Conservation (phyloP, 2,888 invertebrate genomes). For the Lycia hirtaria region DNA sequence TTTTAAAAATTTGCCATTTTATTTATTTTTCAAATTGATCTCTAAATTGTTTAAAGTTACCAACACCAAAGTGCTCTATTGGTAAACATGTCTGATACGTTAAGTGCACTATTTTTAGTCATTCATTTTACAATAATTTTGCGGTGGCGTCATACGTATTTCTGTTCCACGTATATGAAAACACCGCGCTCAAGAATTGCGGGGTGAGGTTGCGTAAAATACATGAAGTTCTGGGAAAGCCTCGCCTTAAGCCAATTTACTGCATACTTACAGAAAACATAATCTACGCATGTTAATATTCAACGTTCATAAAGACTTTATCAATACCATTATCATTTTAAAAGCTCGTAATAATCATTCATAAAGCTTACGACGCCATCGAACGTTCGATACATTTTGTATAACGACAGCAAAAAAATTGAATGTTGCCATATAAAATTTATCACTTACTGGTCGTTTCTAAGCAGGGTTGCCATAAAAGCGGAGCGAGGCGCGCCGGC, state of each 20-base stretch:
- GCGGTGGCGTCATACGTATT: no score
- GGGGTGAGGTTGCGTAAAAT: no score
- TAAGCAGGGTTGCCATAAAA: slow-evolving; percentile 52
- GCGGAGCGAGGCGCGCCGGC: slow-evolving; percentile 41
- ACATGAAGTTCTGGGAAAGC: no score
- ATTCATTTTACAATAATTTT: no score
- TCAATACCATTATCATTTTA: slow-evolving; percentile 24
- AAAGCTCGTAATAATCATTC: slow-evolving; percentile 31
- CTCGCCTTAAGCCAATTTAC: not conserved
- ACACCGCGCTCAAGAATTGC: no score
- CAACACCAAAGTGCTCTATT: no score
- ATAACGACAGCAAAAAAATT: slow-evolving; percentile 47
- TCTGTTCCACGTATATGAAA: no score
- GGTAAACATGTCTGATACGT: no score
- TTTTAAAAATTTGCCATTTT: no score
- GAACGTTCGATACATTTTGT: slow-evolving; percentile 27
- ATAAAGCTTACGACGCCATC: slow-evolving; percentile 27
- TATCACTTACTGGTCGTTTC: slow-evolving; percentile 46
- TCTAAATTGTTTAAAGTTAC: no score
- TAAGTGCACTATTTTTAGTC: no score
- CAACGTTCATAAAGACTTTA: slow-evolving; percentile 29
- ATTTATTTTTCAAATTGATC: no score
- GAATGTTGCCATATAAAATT: slow-evolving; percentile 54
- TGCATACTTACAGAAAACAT: slow-evolving; percentile 11
- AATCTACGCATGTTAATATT: slow-evolving; percentile 15